Base-by-base conservation (phyloP, 2,797 vertebrate species). In the Clamator glandarius region DNA sequence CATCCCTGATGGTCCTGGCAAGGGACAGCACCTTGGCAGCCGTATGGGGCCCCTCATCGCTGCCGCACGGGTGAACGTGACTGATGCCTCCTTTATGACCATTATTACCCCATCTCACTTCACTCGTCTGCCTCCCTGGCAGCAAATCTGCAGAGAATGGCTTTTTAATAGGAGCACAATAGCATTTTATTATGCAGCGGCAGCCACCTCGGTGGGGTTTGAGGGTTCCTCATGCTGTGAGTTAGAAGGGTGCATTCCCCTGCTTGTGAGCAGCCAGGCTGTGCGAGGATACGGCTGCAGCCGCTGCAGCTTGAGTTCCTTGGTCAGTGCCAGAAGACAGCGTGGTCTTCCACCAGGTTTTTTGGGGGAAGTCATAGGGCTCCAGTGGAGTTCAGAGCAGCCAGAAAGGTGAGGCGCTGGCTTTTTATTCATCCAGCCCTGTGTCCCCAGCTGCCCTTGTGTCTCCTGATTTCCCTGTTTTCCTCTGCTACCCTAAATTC, bases 191-290 rank as follows among this genome's bases (percentile, higher is more conserved):
- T 84, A 78, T 1, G 8, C n/a, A 66, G n/a, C 3, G 3, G 76
- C 67, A 75, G 84, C 66, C 0, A 1, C 44, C 51, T 15, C 16
- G 0, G 0, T 35, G 59, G 41, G 68, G 42, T 68, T 63, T 51
- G 5, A 0, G 26, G 39, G 57, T 72, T 19, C 31, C 25, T 69
- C 0, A 0, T 28, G 59, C 36, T 5, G 4, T 4, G 4, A 18
- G 4, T 3, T 0, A 0, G 52, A 41, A 52, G 46, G 55, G 51
- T 0, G 1, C 3, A 1, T 81, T 28, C 39, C 54, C 31, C 11
- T 59, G 46, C 19, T 75, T 2, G 1, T 26, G 42, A 64, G 9
- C 35, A 50, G 26, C 18, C 5, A 6, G 76, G 41, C 74, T 42
- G 35, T 33, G 51, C 3, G 8, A 39, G 46, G 54, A 2, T 21